These are phyloP conservation scores for Scleropages formosus DNA, from an alignment of 2,797 vertebrate genomes.

Conservation along the genomic window DNA sequence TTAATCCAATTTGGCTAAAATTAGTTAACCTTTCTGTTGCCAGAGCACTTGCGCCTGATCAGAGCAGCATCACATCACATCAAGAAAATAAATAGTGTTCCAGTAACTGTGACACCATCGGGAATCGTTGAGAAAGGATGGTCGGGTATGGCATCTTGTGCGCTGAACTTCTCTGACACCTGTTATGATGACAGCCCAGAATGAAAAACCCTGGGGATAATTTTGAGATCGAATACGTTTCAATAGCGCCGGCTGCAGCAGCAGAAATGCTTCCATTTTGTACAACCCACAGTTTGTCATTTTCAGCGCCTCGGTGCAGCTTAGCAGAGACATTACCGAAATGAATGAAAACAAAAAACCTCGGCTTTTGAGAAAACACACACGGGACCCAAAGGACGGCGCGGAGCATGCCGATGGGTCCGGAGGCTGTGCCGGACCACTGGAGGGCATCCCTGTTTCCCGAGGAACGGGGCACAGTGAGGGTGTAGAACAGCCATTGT, in stretches of 20 bases:
- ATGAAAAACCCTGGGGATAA: too few relatives aligned
- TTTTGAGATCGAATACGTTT: background rate
- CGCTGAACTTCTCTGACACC: background rate
- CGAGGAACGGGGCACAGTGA: background rate
- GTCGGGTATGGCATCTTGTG: background rate
- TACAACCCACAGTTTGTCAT: background rate
- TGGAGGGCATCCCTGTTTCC: constrained; percentile 15
- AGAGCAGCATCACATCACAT: background rate
- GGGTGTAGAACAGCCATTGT: constrained; percentile 52
- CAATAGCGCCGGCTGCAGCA: background rate
- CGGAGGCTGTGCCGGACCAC: background rate
- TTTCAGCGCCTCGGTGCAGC: background rate
- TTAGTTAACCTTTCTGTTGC: constrained; percentile 12
- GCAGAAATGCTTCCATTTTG: background rate
- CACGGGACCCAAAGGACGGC: constrained; percentile 1
- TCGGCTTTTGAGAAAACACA: constrained; percentile 9
- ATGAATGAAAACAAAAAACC: constrained; percentile 13
- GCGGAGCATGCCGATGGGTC: too few relatives aligned
- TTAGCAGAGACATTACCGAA: background rate
- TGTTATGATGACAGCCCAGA: too few relatives aligned
- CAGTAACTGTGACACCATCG: background rate
- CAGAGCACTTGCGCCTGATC: background rate
- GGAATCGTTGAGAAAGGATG: background rate
- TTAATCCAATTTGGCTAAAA: constrained; percentile 5
- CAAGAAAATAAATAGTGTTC: background rate